Percentiles rank a stretch among this genome's conserved stretches.
Evolutionary conservation across 2,113 vertebrate species (phyloP).

Genomic region (Triplophysa dalaica): DNA sequence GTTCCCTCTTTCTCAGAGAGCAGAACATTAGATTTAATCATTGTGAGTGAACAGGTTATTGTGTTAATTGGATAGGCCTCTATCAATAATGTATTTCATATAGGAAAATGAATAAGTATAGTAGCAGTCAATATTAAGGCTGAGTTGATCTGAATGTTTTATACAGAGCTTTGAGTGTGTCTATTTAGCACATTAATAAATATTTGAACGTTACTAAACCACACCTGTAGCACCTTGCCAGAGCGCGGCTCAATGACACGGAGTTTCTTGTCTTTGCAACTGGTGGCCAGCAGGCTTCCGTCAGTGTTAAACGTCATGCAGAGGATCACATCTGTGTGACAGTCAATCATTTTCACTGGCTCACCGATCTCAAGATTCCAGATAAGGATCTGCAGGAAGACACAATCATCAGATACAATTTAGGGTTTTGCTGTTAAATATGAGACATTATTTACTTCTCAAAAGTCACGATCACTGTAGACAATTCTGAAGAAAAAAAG

Average conservation of each 20-base stretch:
- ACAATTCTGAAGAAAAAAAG: no score
- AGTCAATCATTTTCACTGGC: slow-evolving; percentile 98
- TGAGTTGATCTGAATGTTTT: no score
- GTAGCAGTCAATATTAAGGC: no score
- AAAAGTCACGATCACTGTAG: no score
- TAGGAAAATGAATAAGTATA: no score
- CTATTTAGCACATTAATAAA: neutral
- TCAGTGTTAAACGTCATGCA: slow-evolving; percentile 96
- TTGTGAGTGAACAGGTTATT: no score
- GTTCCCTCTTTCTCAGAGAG: neutral
- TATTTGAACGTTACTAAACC: neutral
- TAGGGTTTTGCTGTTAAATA: no score
- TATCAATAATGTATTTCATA: no score
- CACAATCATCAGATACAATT: neutral
- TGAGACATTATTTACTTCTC: no score
- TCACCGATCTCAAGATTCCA: slow-evolving; percentile 96
- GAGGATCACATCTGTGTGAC: slow-evolving; percentile 92
- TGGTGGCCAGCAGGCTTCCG: slow-evolving; percentile 91
- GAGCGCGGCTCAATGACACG: slow-evolving; percentile 92
- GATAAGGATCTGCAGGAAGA: slow-evolving; percentile 85
- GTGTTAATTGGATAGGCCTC: no score
- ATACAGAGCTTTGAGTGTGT: neutral
- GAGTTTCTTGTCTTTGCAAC: slow-evolving; percentile 94
- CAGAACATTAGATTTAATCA: no score
- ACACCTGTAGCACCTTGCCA: slow-evolving; percentile 88